Evolutionary conservation across 2,797 vertebrate genomes (phyloP), one percentile per base, ranked within the genome.

Genomic region (Fundulus diaphanus): DNA sequence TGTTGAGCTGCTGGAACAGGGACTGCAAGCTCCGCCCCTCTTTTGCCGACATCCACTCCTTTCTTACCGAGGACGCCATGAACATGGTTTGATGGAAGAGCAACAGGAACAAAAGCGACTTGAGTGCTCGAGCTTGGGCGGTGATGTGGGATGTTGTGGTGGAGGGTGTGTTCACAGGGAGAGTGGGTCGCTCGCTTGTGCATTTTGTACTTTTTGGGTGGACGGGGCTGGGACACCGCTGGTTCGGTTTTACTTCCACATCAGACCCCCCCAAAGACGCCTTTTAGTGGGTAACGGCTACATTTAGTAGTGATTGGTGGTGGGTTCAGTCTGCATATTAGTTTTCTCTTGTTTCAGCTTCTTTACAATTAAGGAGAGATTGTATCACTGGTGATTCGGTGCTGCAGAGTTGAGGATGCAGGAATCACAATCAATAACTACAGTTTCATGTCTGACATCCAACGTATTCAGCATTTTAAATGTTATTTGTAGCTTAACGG

Each of bases 1-100:
- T 99, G 97, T 86, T 97, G 81, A 96, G 86, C 87, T 99, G 97
- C 94, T 99, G 97, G 97, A 95, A 96, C 89, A 94, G 97, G 80
- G 97, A 98, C 92, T 97, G 97, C 79, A 97, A 97, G 87, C 96
- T 97, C 82, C 95, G 97, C 15, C 97, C 97, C 0, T 93, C 96
- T 37, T 99, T 98, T 63, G 84, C 94, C 76, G 88, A 96, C 88
- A 95, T 98, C 89, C 96, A 98, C 90, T 94, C 94, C 70, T 97
- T 97, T 84, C 95, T 98, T 72, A 95, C 96, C 0, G 96, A 96
- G 82, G 96, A 97, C 2, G 96, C 96, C 7, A 95, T 97, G 93
- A 97, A 96, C 88, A 96, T 97, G 85, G 96, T 96, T 90, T 97
- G 70, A 65, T 37, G 57, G 54, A 79, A 20, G 69, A 1, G 0